Base-by-base conservation (phyloP, 2,888 invertebrate genomes). In the Leptopterna dolabrata region DNA sequence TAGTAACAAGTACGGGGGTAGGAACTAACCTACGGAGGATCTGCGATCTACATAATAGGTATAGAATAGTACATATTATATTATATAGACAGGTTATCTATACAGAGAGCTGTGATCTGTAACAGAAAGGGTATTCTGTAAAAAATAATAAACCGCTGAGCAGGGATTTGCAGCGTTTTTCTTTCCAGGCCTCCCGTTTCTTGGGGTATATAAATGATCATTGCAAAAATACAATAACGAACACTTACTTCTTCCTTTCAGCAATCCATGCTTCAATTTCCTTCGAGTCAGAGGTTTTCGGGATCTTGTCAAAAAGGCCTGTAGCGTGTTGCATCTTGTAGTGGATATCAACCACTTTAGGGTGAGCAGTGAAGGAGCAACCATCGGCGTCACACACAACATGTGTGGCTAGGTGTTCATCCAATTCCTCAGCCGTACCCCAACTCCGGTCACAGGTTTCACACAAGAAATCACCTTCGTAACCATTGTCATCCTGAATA, bases 371-470 rank as follows among this genome's bases (percentile, higher is more conserved):
- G 92, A 96, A 97, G 47, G 93, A 93, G 91, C 98, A 98, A 16
- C 95, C 96, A 90, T 96, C 96, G 83, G 96, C 94, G 82, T 95
- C 95, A 91, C 98, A 98, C 91, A 94, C 93, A 92, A 94, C 94
- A 92, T 98, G 98, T 90, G 95, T 94, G n/a, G 92, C 92, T 89
- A 94, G 92, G 91, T 98, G 98, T 78, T 93, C 93, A 78, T 94
- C 92, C 87, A 95, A 94, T 88, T 94, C 92, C 30, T 94, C 93
- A 84, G 92, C 90, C 0, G 93, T 93, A 84, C 92, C 92, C 91
- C 97, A 96, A 14, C 95, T 94, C 91, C 95, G 93, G 90, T 97
- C 96, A 92, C 98, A 98, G n/a, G 95, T 93, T 91, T 96, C 96
- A 92, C 96, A 96, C 92, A 93, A 94, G 91, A 93, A 92, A 71